Evolutionary conservation across 2,113 vertebrate species (phyloP).

Genomic region (Pao palembangensis): DNA sequence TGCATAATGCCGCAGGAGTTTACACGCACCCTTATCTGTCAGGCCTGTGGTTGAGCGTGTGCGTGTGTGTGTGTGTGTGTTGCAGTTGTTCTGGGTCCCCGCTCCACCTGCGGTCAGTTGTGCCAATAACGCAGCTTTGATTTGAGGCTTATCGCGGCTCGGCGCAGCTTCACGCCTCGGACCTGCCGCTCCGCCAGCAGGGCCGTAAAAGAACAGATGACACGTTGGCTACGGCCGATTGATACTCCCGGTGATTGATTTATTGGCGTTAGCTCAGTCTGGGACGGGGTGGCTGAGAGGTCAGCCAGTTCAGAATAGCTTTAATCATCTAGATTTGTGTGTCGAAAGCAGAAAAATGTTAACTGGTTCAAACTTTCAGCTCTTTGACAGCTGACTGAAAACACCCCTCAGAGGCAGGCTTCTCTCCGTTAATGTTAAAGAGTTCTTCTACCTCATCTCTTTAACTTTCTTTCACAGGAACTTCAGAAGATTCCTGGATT

Average conservation of each 20-base stretch:
- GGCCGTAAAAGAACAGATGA: constrained; percentile 39
- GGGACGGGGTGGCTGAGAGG: background rate
- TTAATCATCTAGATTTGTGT: background rate
- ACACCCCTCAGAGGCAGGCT: too few species aligned
- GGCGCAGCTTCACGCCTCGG: constrained; percentile 32
- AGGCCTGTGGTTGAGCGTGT: background rate
- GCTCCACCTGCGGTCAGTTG: constrained; percentile 29
- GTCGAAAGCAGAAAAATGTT: too few species aligned
- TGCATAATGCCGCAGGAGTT: constrained; percentile 55
- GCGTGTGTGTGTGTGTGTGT: constrained; percentile 26
- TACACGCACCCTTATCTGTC: constrained; percentile 55
- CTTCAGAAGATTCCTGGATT: too few species aligned
- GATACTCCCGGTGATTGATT: background rate
- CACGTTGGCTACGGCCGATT: background rate
- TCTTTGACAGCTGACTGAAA: too few species aligned
- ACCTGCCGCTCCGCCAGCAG: constrained; percentile 38
- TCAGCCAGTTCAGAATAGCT: background rate
- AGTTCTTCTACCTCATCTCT: too few species aligned
- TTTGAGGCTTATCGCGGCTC: constrained; percentile 48
- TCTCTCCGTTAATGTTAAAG: too few species aligned
- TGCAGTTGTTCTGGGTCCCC: constrained; percentile 10
- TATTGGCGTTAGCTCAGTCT: background rate
- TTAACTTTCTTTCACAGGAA: too few species aligned
- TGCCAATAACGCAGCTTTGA: constrained; percentile 48
- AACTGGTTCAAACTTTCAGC: background rate